A percentile compares a stretch with the other conserved stretches of the same genome.
These are phyloP conservation scores for Philypnodon macrostomus DNA, from an alignment of 2,797 vertebrate genomes.

Conservation along the genomic window DNA sequence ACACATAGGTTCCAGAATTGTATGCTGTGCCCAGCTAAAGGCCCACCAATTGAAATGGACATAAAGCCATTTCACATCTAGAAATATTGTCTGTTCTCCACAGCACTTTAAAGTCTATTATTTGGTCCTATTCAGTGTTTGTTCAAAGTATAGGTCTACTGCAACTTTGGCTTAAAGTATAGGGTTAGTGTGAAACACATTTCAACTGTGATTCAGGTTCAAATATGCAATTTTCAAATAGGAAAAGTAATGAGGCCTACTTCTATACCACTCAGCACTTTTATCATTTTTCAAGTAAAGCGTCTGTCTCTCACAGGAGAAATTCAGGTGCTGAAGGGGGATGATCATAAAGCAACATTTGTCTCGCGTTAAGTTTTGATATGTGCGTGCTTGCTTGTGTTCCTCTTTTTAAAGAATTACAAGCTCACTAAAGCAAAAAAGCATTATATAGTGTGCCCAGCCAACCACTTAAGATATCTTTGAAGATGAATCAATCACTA, in stretches of 20 bases:
- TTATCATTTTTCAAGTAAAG: slow-evolving; percentile 66
- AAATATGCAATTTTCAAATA: slow-evolving; percentile 53
- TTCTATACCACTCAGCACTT: slow-evolving; percentile 33
- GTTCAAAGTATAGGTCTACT: slow-evolving; percentile 61
- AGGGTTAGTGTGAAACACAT: slow-evolving; percentile 46
- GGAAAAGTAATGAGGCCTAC: slow-evolving; percentile 28
- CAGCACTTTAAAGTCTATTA: slow-evolving; percentile 54
- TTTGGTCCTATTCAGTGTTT: slow-evolving; percentile 58
- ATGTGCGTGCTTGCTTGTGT: slow-evolving; percentile 64
- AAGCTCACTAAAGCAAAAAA: slow-evolving; percentile 66
- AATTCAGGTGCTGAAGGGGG: slow-evolving; percentile 41
- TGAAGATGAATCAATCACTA: slow-evolving; percentile 90
- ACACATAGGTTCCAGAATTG: slow-evolving; percentile 51
- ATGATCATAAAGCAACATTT: slow-evolving; percentile 62
- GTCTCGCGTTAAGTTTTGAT: slow-evolving; percentile 67
- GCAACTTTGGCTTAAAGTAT: slow-evolving; percentile 51
- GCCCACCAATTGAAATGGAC: slow-evolving; percentile 47
- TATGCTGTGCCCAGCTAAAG: slow-evolving; percentile 40
- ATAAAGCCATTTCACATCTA: slow-evolving; percentile 45
- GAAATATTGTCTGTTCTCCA: slow-evolving; percentile 30
- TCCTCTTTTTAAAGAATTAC: slow-evolving; percentile 69
- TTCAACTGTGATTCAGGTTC: slow-evolving; percentile 45
- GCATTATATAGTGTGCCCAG: slow-evolving; percentile 69
- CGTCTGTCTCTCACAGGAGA: slow-evolving; percentile 50
- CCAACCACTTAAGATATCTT: slow-evolving; percentile 86